These are phyloP conservation scores for Clepsis dumicolana DNA, from an alignment of 2,888 invertebrate species.

Conservation along the genomic window DNA sequence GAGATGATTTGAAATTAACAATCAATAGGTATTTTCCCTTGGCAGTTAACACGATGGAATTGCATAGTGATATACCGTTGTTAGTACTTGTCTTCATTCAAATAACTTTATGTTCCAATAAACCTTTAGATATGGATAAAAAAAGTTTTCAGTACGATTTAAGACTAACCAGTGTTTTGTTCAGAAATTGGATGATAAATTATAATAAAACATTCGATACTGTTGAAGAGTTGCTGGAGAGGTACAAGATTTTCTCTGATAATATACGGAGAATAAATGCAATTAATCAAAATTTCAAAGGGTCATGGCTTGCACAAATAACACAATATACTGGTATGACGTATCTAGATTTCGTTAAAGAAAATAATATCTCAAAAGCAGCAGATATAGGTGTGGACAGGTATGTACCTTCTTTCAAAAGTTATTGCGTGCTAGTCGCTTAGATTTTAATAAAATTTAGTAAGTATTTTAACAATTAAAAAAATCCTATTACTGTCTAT, in stretches of 20 bases:
- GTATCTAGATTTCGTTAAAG: slow-evolving; percentile 13
- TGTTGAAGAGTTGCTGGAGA: background rate
- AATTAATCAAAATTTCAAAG: slow-evolving; percentile 28
- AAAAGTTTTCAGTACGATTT: slow-evolving; percentile 13
- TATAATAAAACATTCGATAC: slow-evolving; percentile 21
- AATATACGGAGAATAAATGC: slow-evolving; percentile 36
- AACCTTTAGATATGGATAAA: background rate
- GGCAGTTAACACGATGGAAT: background rate
- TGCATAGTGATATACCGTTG: background rate
- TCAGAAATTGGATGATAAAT: background rate
- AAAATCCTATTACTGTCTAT: too few relatives aligned
- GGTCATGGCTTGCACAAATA: slow-evolving; percentile 12
- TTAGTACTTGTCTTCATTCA: background rate
- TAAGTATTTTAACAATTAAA: too few relatives aligned
- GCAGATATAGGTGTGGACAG: background rate
- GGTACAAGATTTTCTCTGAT: slow-evolving; percentile 14
- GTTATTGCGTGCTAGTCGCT: too few relatives aligned
- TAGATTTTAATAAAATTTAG: too few relatives aligned
- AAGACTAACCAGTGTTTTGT: slow-evolving; percentile 1
- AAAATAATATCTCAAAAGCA: background rate
- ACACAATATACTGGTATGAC: slow-evolving; percentile 7
- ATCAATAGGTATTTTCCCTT: background rate
- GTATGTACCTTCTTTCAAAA: background rate
- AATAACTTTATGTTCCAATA: background rate
- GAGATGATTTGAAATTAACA: background rate